Conservation (phyloP, 2,888 invertebrate genomes). For the Trachelus tabidus region DNA sequence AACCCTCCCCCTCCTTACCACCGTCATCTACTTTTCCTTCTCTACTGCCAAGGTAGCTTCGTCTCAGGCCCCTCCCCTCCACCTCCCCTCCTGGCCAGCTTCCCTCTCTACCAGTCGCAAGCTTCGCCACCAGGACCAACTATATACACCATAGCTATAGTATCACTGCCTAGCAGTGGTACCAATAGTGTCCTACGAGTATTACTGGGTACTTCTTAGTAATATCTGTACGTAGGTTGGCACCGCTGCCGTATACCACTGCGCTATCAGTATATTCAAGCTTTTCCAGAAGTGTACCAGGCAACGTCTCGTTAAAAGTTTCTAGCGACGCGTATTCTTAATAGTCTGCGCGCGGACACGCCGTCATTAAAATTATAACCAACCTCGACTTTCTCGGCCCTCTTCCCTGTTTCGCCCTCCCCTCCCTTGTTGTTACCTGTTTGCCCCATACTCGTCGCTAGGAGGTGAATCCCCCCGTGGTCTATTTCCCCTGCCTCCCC, state of each 20-base stretch:
- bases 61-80: constrained; percentile 22
- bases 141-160: background rate
- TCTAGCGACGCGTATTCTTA: constrained; percentile 67
- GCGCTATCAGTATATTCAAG: background rate
- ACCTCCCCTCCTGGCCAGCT: background rate
- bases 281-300: constrained; percentile 13
- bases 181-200: background rate
- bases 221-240: background rate
- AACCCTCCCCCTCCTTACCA: constrained; percentile 34
- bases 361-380: constrained; percentile 67
- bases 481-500: background rate
- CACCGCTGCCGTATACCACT: background rate
- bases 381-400: constrained; percentile 32
- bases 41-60: constrained; percentile 26
- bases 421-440: constrained; percentile 28
- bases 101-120: background rate
- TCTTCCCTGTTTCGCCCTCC: constrained; percentile 18
- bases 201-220: background rate
- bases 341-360: constrained; percentile 66
- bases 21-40: constrained; percentile 28
- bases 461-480: constrained; percentile 8
- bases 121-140: background rate
- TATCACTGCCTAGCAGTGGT: background rate
- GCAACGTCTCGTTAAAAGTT: constrained; percentile 66
- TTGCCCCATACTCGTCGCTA: constrained; percentile 13